Base-by-base conservation (phyloP, 2,797 vertebrate species). In the Rhinella marina region DNA sequence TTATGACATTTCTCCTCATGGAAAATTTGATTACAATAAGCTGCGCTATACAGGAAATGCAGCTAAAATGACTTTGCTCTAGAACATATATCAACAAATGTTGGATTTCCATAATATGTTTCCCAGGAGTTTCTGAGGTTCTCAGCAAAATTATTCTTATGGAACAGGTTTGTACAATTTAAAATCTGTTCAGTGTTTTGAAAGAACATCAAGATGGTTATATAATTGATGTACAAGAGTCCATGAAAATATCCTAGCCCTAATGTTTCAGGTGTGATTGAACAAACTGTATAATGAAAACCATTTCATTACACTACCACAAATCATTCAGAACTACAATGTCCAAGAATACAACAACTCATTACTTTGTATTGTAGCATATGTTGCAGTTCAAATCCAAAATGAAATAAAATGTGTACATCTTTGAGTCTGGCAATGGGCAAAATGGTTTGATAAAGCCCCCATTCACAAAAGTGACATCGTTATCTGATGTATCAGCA, bases 21-120 rank as follows among this genome's bases (percentile, higher is more conserved):
- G 62, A 86, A 70, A 70, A 81, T 81, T 59, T 86, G 85, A 86
- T 81, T 81, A 86, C 11, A 86, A 48, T 81, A 81, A 64, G 27
- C 76, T 70, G 27, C 56, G 19, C 68, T 70, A 54, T 86, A 86
- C 77, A 86, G 85, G 77, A 80, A 86, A 81, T 80, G 29, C 62
- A 57, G 27, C 11, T 70, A 57, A 86, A 80, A 86, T 57, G 29
- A 72, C 80, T 86, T 54, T 80, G 61, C 62, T 86, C 41, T 81
- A 32, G 29, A 86, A 86, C 52, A 80, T 80, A 86, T 85, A 85
- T 85, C 84, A 85, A 25, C 72, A 23, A 19, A 62, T 64, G 72
- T 57, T 79, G 57, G 59, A 78, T 86, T 77, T 86, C 54, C 48
- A 79, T 85, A 85, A 85, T 78, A 86, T 62, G 73, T 86, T 79